Evolutionary conservation across 2,113 vertebrate species (phyloP), one percentile per base, ranked within the genome.

Genomic region (Prunella himalayana): DNA sequence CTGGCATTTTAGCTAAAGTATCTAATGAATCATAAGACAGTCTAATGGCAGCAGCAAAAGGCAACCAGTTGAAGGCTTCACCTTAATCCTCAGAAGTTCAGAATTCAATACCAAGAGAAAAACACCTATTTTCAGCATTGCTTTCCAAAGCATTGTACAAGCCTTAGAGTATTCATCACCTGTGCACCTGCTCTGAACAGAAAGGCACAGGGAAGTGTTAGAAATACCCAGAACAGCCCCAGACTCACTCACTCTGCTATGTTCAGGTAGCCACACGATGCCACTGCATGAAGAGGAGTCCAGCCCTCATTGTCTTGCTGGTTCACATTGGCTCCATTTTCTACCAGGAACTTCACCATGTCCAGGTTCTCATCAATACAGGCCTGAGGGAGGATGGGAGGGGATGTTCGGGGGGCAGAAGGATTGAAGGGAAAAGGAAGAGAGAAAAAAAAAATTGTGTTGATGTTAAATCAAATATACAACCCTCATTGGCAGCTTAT

Each of bases 321-420:
- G 98, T 99, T 99, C 81, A 99, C 98, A 16, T 97, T 97, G 93
- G 99, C 99, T 92, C 98, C 97, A 11, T 97, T 98, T 73, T 99
- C 98, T 88, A 99, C 95, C 47, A 99, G 98, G 96, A 99, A 99
- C 72, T 98, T 98, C 94, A 99, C 99, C 96, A 99, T 99, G 89
- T 99, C 99, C 94, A 99, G 97, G 97, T 99, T 99, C 88, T 99
- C 99, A 76, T 99, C 99, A 68, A 99, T 99, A 91, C 99, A 99
- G 72, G 99, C 99, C 99, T 99, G 96, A 49, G 86, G 79, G 51
- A 90, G 83, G 54, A 57, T 6, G 35, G 45, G 11, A 65, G 1
- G 15, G 13, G 21, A 60, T 21, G 19, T 16, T 13, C 27, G 6
- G 24, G 75, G 30, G 22, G 54, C 41, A 15, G 51, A 44, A 69